These are phyloP conservation scores for Thalpophila matura DNA, from an alignment of 2,888 invertebrate genomes.

Conservation along the genomic window DNA sequence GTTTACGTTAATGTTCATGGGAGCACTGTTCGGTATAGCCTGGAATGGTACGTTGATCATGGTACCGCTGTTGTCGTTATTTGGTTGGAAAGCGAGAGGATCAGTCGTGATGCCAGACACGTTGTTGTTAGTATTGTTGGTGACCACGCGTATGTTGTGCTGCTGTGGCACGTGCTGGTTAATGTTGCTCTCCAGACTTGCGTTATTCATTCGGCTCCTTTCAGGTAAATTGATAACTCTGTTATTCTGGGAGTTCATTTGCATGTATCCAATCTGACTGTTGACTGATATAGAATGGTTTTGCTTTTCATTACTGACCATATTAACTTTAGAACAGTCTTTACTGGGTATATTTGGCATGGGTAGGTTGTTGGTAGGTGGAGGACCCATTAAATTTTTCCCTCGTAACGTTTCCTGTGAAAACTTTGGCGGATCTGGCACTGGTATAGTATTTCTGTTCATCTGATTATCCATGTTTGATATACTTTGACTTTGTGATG, in stretches of 20 bases:
- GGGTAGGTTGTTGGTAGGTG: constrained; percentile 74
- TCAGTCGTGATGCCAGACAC: constrained; percentile 79
- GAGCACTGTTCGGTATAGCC: constrained; percentile 88
- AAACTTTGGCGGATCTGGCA: constrained; percentile 83
- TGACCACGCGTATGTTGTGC: constrained; percentile 87
- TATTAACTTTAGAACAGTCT: constrained; percentile 85
- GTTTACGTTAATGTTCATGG: constrained; percentile 89
- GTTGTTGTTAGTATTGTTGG: constrained; percentile 80
- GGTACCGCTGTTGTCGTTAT: constrained; percentile 82
- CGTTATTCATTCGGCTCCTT: constrained; percentile 80
- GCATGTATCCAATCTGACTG: constrained; percentile 87
- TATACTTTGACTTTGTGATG: constrained; percentile 77
- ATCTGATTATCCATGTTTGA: constrained; percentile 81
- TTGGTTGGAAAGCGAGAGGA: constrained; percentile 84
- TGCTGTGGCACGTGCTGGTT: constrained; percentile 85
- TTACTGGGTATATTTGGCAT: constrained; percentile 77
- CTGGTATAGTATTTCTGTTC: constrained; percentile 77
- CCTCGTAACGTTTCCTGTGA: constrained; percentile 81
- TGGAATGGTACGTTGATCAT: constrained; percentile 90
- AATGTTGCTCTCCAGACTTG: constrained; percentile 81
- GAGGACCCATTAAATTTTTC: constrained; percentile 85
- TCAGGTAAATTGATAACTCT: constrained; percentile 88
- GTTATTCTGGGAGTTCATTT: constrained; percentile 86
- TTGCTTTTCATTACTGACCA: constrained; percentile 82
- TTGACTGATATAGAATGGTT: constrained; percentile 84